phyloP scores from a whole-genome alignment of 1,140 invertebrate species.

The Carcinoscorpius rotundicauda region DNA sequence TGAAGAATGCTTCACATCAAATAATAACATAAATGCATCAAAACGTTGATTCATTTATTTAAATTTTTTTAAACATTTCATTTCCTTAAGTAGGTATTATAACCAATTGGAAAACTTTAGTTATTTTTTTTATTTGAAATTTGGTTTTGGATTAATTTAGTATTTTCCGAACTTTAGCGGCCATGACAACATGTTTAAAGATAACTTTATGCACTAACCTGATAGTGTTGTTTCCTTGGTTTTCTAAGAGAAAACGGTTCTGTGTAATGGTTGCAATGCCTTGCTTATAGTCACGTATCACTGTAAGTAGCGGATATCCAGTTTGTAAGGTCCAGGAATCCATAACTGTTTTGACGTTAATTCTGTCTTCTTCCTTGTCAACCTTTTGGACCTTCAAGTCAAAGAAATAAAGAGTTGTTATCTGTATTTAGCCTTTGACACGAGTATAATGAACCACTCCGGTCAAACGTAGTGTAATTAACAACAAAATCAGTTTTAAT shows the following conservation, averaged over 20 bases:
- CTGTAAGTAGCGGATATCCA: conserved; percentile 68
- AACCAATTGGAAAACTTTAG: neutral
- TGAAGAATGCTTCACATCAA: too few relatives aligned
- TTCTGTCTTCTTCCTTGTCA: conserved; percentile 14
- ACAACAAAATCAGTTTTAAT: too few relatives aligned
- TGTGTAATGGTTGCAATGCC: conserved; percentile 25
- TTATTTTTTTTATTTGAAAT: neutral
- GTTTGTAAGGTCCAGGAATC: conserved; percentile 83
- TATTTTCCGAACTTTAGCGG: neutral
- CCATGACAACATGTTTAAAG: neutral
- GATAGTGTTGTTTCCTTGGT: conserved; percentile 26
- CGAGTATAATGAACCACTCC: too few relatives aligned
- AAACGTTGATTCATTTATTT: too few relatives aligned
- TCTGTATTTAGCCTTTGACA: too few relatives aligned
- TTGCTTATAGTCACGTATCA: conserved; percentile 49
- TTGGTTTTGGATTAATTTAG: neutral
- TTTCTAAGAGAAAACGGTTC: conserved; percentile 25
- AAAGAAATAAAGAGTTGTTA: too few relatives aligned
- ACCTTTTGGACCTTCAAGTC: too few relatives aligned
- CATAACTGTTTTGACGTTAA: conserved; percentile 52
- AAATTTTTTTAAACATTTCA: too few relatives aligned
- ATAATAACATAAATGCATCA: too few relatives aligned
- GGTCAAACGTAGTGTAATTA: too few relatives aligned
- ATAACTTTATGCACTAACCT: conserved; percentile 4
- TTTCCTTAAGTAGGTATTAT: too few relatives aligned